A percentile compares a stretch with the other conserved stretches of the same genome.
Conservation (phyloP, 2,888 invertebrate genomes). For the Thumatha senex region DNA sequence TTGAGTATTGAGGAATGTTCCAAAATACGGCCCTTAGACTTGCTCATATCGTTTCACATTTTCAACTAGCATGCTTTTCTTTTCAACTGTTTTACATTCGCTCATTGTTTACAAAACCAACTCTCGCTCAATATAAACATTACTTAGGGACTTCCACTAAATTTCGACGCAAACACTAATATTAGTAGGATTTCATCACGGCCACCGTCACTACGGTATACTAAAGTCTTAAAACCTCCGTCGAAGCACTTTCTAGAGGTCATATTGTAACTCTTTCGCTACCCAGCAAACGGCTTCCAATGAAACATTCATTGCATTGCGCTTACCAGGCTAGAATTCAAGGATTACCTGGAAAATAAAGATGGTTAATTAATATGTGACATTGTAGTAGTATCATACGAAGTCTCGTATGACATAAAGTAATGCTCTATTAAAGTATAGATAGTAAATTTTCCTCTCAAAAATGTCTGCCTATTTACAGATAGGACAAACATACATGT, state of each 20-base stretch:
- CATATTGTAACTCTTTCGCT: constrained; percentile 32
- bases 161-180: constrained; percentile 38
- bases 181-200: constrained; percentile 69
- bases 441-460: too few relatives aligned
- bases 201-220: constrained; percentile 35
- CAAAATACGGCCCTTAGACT: neutral
- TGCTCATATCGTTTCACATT: too few relatives aligned
- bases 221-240: constrained; percentile 50
- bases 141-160: constrained; percentile 9
- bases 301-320: constrained; percentile 38
- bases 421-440: too few relatives aligned
- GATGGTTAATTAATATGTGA: neutral
- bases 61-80: too few relatives aligned
- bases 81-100: neutral
- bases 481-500: too few relatives aligned
- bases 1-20: too few relatives aligned
- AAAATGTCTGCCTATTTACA: too few relatives aligned
- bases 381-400: neutral
- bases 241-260: constrained; percentile 80
- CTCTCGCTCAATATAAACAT: neutral
- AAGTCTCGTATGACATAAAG: too few relatives aligned
- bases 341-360: constrained; percentile 47
- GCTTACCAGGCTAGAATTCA: constrained; percentile 43
- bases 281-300: constrained; percentile 23
- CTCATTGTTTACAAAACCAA: neutral